Conservation (phyloP, 2,113 vertebrate genomes). For the Pitta sordida region DNA sequence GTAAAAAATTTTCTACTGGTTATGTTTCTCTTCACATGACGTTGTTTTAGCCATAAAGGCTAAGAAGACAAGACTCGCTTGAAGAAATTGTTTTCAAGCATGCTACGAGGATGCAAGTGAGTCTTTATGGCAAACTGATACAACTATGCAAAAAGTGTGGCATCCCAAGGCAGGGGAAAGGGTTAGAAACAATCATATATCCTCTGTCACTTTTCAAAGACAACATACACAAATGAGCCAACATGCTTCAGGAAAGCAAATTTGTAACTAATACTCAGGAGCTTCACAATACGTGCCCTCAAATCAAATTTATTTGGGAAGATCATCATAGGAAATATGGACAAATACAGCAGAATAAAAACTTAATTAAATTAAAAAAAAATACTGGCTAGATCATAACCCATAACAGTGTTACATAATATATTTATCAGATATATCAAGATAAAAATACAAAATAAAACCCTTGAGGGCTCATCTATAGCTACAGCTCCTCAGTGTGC, state of each 20-base stretch:
- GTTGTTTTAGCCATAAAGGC: background rate
- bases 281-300: constrained; percentile 53
- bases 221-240: background rate
- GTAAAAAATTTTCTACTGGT: background rate
- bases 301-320: constrained; percentile 75
- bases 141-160: background rate
- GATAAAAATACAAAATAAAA: constrained; percentile 54
- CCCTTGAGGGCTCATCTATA: background rate
- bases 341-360: constrained; percentile 71
- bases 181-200: background rate
- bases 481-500: constrained; percentile 23
- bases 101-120: background rate
- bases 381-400: constrained; percentile 58
- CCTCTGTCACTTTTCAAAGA: background rate
- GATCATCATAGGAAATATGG: constrained; percentile 67
- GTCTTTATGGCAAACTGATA: background rate
- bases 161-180: background rate
- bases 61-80: background rate
- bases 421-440: constrained; percentile 25
- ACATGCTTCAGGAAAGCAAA: background rate
- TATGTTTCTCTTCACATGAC: background rate
- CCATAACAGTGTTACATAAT: constrained; percentile 53
- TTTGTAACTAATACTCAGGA: constrained; percentile 42
- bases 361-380: constrained; percentile 67
- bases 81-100: background rate